Conservation (phyloP, 2,888 invertebrate species). For the Neoitamus cyanurus region DNA sequence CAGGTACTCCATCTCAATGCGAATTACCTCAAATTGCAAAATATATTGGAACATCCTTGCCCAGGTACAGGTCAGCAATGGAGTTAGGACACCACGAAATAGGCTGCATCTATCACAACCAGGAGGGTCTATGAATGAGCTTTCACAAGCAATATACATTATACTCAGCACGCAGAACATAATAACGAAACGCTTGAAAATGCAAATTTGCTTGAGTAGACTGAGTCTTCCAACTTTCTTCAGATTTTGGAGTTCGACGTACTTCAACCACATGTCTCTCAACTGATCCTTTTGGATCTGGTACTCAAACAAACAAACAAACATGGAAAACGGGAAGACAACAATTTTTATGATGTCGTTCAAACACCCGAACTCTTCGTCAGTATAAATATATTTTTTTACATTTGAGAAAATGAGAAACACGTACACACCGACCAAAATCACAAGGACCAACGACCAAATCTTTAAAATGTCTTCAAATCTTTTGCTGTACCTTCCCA, state of each 20-base stretch:
- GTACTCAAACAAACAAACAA: not conserved
- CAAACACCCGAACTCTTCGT: not conserved
- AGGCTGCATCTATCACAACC: not conserved
- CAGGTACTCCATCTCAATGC: not conserved
- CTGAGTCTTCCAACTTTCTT: not conserved
- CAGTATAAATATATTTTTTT: not conserved
- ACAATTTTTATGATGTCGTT: constrained; percentile 15
- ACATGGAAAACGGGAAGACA: not conserved
- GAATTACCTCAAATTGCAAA: not conserved
- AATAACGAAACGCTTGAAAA: not conserved
- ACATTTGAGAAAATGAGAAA: not conserved
- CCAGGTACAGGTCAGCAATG: not conserved
- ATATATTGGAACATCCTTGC: not conserved
- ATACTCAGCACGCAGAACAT: not conserved
- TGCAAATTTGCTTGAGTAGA: not conserved
- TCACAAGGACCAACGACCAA: not conserved
- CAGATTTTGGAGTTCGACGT: not conserved
- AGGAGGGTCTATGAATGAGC: not conserved
- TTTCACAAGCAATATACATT: not conserved
- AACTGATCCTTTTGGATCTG: not conserved
- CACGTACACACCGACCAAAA: not conserved
- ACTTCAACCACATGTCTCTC: constrained; percentile 13
- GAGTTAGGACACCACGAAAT: not conserved
- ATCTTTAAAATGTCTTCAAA: not conserved
- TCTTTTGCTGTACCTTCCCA: not conserved